Conservation (phyloP, 2,797 vertebrate genomes). For the Anguilla megastoma region DNA sequence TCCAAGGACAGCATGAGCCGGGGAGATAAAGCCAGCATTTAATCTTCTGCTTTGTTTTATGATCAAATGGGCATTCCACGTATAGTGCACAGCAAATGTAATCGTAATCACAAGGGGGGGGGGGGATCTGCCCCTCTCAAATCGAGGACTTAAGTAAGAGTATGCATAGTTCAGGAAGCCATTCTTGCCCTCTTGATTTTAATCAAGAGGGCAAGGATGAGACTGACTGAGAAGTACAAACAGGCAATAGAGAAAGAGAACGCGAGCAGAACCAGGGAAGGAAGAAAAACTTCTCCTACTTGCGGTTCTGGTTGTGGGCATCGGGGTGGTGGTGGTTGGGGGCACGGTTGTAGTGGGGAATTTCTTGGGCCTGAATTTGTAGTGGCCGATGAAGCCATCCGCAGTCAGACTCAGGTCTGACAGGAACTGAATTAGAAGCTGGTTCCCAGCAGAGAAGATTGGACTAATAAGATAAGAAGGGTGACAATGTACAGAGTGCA, state of each 20-base stretch:
- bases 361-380: constrained; percentile 95
- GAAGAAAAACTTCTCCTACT: constrained; percentile 62
- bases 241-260: not conserved
- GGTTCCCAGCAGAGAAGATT: constrained; percentile 90
- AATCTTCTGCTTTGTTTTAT: not conserved
- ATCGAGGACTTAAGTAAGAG: not conserved
- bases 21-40: not conserved
- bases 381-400: constrained; percentile 96
- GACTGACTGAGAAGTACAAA: not conserved
- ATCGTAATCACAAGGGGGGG: not conserved
- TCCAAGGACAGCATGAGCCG: constrained; percentile 13
- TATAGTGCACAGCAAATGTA: not conserved
- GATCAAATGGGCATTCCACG: constrained; percentile 24
- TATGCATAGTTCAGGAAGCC: not conserved
- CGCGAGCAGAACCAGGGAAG: not conserved
- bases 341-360: constrained; percentile 74
- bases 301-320: constrained; percentile 79
- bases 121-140: not conserved
- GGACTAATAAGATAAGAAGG: constrained; percentile 73
- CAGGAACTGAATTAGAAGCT: constrained; percentile 94
- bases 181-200: not conserved
- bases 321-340: constrained; percentile 72
- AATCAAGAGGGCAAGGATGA: not conserved
- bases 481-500: not conserved
- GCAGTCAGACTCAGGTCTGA: constrained; percentile 97